phyloP scores from a whole-genome alignment of 2,888 invertebrate species.

The Thumatha senex region DNA sequence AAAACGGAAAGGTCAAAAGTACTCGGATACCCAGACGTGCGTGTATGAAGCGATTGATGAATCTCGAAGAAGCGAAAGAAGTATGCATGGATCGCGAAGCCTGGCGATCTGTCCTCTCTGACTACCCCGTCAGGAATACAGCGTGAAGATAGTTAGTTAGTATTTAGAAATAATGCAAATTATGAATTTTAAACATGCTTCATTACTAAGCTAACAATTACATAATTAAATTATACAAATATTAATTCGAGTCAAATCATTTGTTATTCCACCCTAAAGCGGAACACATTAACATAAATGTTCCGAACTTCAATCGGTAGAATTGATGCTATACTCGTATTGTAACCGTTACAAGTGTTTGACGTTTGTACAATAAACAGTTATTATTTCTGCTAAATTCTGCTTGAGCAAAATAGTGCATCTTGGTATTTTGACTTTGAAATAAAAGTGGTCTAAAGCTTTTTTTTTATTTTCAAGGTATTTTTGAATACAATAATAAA shows the following conservation, averaged over 20 bases:
- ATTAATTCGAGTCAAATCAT: constrained; percentile 4
- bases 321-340: constrained; percentile 13
- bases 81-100: no score
- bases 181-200: not conserved
- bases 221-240: constrained; percentile 11
- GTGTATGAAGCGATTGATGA: no score
- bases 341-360: constrained; percentile 21
- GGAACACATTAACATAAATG: constrained; percentile 23
- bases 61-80: no score
- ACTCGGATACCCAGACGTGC: no score
- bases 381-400: constrained; percentile 16
- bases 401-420: not conserved
- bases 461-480: no score
- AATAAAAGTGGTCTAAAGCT: not conserved
- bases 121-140: no score
- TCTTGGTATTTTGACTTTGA: not conserved
- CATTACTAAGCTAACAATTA: constrained; percentile 2
- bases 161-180: no score
- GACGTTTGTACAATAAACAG: no score
- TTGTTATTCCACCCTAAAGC: constrained; percentile 11
- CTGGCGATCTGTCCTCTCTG: no score
- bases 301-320: constrained; percentile 7
- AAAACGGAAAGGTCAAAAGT: no score
- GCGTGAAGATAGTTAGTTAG: no score
- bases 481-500: no score